Evolutionary conservation across 2,888 invertebrate genomes (phyloP), one percentile per base, ranked within the genome.

Genomic region (Cabera pusaria): DNA sequence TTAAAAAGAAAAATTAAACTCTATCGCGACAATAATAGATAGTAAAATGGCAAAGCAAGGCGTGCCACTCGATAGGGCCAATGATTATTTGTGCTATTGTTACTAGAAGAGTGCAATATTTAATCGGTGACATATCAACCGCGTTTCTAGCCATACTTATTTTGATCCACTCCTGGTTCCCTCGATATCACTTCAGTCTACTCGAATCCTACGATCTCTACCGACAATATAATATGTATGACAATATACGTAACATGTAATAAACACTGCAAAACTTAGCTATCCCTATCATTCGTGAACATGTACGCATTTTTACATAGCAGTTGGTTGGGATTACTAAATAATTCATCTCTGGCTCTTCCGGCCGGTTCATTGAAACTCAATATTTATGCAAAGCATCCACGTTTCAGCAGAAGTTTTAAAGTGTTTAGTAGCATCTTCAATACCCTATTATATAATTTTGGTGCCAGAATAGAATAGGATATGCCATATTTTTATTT

Each of bases 1-100:
- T 32, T 46, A 33, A 44, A 41, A 27, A 44, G 32, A 39, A 25
- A 37, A 33, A 41, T 37, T 34, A 35, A 24, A 19, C 5, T 18
- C 16, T 19, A 31, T n/a, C n/a, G n/a, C 14, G 9, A 27, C 11
- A 17, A 24, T 16, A 24, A 20, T 8, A 6, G 29, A 6, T 2
- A 20, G n/a, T 4, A 37, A 20, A 12, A 31, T 40, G 33, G 39
- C 33, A 40, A 40, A 16, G 32, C 19, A 16, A 33, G 33, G 28
- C 20, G 24, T 26, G 31, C 32, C 27, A 23, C 33, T 23, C 12
- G 12, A 31, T 23, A 9, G 20, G 20, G 3, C 0, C 8, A 16
- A 20, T 9, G 3, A 28, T 12, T 21, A 12, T 36, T 39, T 39
- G 18, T 39, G 32, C 32, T 31, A 25, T 26, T 21, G 6, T 26